phyloP scores from a whole-genome alignment of 2,113 vertebrate genomes.

The Hymenochirus boettgeri region DNA sequence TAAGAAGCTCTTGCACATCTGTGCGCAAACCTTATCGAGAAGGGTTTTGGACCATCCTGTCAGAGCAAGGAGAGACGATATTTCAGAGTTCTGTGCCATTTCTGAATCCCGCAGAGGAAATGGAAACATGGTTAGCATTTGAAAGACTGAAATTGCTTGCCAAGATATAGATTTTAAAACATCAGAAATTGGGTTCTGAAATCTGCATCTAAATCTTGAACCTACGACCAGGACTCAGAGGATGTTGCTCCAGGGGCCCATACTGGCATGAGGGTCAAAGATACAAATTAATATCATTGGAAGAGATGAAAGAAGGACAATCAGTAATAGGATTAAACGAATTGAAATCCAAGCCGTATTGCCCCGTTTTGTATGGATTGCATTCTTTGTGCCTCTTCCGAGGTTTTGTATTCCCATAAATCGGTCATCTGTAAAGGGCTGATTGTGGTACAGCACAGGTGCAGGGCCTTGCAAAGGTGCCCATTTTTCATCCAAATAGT shows the following conservation, averaged over 20 bases:
- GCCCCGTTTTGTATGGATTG: slow-evolving; percentile 95
- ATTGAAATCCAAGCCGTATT: slow-evolving; percentile 97
- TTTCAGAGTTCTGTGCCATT: slow-evolving; percentile 93
- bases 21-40: slow-evolving; percentile 87
- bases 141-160: slow-evolving; percentile 87
- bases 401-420: slow-evolving; percentile 96
- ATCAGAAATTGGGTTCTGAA: slow-evolving; percentile 95
- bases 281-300: slow-evolving; percentile 96
- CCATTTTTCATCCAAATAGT: slow-evolving; percentile 99
- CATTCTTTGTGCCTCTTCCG: slow-evolving; percentile 96
- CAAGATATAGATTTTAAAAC: slow-evolving; percentile 90
- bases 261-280: slow-evolving; percentile 93
- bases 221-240: slow-evolving; percentile 93
- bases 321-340: slow-evolving; percentile 98
- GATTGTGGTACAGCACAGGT: slow-evolving; percentile 95
- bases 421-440: slow-evolving; percentile 96
- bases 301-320: slow-evolving; percentile 94
- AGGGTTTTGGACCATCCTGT: slow-evolving; percentile 98
- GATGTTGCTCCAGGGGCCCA: slow-evolving; percentile 93
- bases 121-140: slow-evolving; percentile 92
- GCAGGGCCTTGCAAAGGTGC: slow-evolving; percentile 92
- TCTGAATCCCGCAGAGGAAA: slow-evolving; percentile 90
- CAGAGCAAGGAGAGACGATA: slow-evolving; percentile 88
- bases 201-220: slow-evolving; percentile 92
- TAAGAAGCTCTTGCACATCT: slow-evolving; percentile 92